Base-by-base conservation (phyloP, 2,113 vertebrate species). In the Plecotus auritus region DNA sequence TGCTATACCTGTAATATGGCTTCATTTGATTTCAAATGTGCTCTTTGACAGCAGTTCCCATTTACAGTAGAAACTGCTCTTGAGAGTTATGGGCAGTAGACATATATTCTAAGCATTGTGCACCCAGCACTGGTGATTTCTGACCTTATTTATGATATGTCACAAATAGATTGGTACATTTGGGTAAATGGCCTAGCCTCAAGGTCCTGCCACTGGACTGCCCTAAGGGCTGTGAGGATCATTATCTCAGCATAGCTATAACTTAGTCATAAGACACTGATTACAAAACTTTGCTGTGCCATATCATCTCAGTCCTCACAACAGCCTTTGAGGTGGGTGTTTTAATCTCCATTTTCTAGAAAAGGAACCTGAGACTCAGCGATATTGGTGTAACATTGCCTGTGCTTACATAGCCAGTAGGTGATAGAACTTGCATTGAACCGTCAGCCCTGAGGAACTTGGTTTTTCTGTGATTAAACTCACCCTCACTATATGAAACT, bases 401-500 rank as follows among this genome's bases (percentile, higher is more conserved):
- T 51, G 7, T 72, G 47, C 35, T 76, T 67, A 82, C 51, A 26
- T 32, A 72, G 49, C 76, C 70, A 92, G 20, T 67, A 90, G 90
- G 7, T 37, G 20, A 70, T 67, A 72, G 67, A 73, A 54, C 16
- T 89, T 82, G 40, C 13, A 0, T 40, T 66, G 45, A 85, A 69
- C 32, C 32, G 56, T 85, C 59, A 91, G 1, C 56, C 87, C 67
- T 51, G 30, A 84, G 70, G 40, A 32, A 56, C 45, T 54, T 87
- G 49, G 30, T 93, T 96, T 94, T 93, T 78, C 80, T 96, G 28
- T 84, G 45, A 49, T 88, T 80, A 94, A 77, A 67, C 16, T 93
- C 28, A 59, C 6, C 69, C 35, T 42, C n/a, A 80, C 72, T 18
- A 56, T 56, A 42, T 77, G 74, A 88, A 95, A 88, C 30, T 85